phyloP scores from a whole-genome alignment of 2,888 invertebrate genomes.

The Crocallis elinguaria region DNA sequence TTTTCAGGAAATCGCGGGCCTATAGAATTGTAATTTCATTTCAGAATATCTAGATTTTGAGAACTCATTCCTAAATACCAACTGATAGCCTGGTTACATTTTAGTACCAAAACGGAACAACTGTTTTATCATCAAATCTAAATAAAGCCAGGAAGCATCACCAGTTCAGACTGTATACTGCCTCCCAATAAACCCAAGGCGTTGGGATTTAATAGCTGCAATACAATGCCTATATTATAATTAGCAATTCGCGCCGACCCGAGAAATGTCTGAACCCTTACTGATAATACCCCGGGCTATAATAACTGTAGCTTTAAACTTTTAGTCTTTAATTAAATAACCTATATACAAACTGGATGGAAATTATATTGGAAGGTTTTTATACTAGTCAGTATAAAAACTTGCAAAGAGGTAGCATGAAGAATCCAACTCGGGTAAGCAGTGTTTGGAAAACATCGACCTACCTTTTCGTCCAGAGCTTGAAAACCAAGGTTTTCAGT shows the following conservation, averaged over 20 bases:
- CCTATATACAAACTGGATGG: conserved; percentile 19
- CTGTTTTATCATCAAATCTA: background rate
- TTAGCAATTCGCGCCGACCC: conserved; percentile 35
- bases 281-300: conserved; percentile 11
- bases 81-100: too few species aligned
- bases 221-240: conserved; percentile 29
- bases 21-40: too few species aligned
- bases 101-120: too few species aligned
- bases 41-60: too few species aligned
- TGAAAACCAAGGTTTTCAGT: too few species aligned
- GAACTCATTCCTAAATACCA: too few species aligned
- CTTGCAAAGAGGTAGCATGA: too few species aligned
- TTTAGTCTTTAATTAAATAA: conserved; percentile 13
- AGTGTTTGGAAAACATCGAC: too few species aligned
- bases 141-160: conserved; percentile 1
- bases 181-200: conserved; percentile 35
- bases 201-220: conserved; percentile 34
- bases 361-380: background rate
- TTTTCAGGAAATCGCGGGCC: too few species aligned
- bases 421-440: too few species aligned
- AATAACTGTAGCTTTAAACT: conserved; percentile 15
- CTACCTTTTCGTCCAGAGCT: too few species aligned
- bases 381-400: too few species aligned
- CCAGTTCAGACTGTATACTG: conserved; percentile 29
- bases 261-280: conserved; percentile 32